Evolutionary conservation across 2,797 vertebrate species (phyloP), one percentile per base, ranked within the genome.

Genomic region (Oryzias dopingdopingensis): DNA sequence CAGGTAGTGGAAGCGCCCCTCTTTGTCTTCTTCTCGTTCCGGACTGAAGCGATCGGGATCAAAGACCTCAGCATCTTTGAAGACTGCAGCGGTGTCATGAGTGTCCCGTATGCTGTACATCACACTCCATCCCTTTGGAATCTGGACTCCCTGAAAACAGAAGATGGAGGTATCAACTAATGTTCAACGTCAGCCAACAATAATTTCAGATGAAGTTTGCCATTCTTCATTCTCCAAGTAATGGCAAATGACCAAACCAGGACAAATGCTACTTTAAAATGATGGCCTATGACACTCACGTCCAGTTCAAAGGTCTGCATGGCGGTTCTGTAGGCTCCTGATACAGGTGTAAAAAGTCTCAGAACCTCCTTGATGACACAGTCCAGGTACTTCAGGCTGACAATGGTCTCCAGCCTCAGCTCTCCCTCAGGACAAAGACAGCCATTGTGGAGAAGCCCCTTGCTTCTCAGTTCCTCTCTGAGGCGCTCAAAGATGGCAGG

Each of bases 41-140:
- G 93, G 91, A 44, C 94, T 92, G 46, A 99, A 99, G 67, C 96
- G 95, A 57, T 98, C 97, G 0, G 96, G 97, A 56, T 99, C 96
- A 0, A 99, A 98, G 55, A 93, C 87, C 0, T 94, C 94, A 64
- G 95, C 94, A 0, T 98, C 95, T 79, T 96, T 96, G 83, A 99
- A 99, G 59, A 98, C 95, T 0, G 95, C 93, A 0, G 96, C 92
- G 0, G 96, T 98, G 92, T 99, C 96, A 0, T 99, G 97, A 17
- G 97, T 99, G 86, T 99, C 97, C 15, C 97, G 92, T 77, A 98
- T 98, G 85, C 97, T 99, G 90, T 99, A 99, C 94, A 98, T 95
- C 52, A 98, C 96, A 0, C 97, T 97, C 96, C 97, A 99, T 46
- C 96, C 96, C 60, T 99, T 98, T 26, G 97, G 97, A 62, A 98